These are phyloP conservation scores for Rotaria magnacalcarata DNA, from an alignment of 2,888 invertebrate species.

Conservation along the genomic window DNA sequence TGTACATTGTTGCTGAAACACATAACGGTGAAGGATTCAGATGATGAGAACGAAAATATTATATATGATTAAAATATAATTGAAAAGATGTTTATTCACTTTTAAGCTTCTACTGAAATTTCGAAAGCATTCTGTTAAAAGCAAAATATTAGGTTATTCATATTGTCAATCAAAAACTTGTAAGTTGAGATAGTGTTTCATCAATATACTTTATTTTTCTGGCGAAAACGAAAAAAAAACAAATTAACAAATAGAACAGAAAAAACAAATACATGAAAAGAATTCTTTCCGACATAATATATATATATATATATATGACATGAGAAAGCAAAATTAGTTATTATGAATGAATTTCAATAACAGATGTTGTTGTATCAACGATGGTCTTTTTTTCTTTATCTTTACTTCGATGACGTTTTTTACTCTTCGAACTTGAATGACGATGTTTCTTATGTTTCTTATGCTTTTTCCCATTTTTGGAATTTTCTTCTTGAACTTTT, in stretches of 20 bases:
- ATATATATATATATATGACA: neutral
- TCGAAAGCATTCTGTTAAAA: too few species aligned
- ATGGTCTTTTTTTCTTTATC: neutral
- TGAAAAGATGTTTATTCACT: too few species aligned
- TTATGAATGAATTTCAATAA: neutral
- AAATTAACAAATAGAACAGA: too few species aligned
- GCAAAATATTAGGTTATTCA: too few species aligned
- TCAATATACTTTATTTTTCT: slow-evolving; percentile 6
- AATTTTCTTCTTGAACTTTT: neutral
- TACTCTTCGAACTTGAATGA: slow-evolving; percentile 8
- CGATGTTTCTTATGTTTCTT: slow-evolving; percentile 8
- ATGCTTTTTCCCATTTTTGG: neutral
- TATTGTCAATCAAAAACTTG: too few species aligned
- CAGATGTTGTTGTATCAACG: neutral
- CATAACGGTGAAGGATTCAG: too few species aligned
- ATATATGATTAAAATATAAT: too few species aligned
- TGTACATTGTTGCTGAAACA: too few species aligned
- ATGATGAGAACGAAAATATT: too few species aligned
- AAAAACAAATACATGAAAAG: slow-evolving; percentile 6
- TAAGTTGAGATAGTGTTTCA: neutral
- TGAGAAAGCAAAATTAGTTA: neutral
- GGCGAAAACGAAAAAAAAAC: neutral
- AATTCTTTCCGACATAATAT: neutral
- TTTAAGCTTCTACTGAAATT: too few species aligned
- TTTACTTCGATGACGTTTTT: slow-evolving; percentile 5